Percentiles rank a stretch among this genome's conserved stretches.
Evolutionary conservation across 2,888 invertebrate species (phyloP).

Genomic region (Microplitis deprimator): DNA sequence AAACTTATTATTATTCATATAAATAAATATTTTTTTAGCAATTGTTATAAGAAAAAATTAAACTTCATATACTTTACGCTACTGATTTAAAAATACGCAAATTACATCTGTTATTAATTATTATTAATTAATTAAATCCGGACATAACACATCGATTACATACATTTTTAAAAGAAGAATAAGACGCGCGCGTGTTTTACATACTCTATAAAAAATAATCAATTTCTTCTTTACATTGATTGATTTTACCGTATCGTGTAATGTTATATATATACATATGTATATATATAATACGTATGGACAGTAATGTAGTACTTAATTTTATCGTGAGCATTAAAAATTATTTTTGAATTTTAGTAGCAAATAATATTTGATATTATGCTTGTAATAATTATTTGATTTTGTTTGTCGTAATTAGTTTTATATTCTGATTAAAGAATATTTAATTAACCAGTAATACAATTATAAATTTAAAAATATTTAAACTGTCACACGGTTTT

Average conservation of each 20-base stretch:
- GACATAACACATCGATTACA: slow-evolving; percentile 28
- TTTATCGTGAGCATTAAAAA: background rate
- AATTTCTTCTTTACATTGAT: background rate
- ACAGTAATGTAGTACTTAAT: background rate
- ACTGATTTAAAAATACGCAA: slow-evolving; percentile 36
- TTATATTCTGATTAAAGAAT: background rate
- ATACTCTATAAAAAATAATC: background rate
- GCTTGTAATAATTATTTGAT: background rate
- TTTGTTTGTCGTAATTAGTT: too few species aligned
- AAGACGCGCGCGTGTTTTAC: slow-evolving; percentile 25
- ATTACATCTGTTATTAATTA: too few species aligned
- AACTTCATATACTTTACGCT: slow-evolving; percentile 34
- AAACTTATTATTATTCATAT: too few species aligned
- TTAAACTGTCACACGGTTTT: background rate
- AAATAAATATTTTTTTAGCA: too few species aligned
- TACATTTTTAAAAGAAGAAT: slow-evolving; percentile 8
- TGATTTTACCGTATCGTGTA: background rate
- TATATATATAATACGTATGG: background rate
- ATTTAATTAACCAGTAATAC: background rate
- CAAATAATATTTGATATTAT: background rate
- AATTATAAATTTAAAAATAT: background rate
- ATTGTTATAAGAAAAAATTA: background rate
- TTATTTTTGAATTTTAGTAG: background rate
- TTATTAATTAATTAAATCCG: too few species aligned
- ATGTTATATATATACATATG: background rate